Evolutionary conservation across 53 echinoderm and acorn worm genomes (phyloP).

Genomic region (Astropecten irregularis): DNA sequence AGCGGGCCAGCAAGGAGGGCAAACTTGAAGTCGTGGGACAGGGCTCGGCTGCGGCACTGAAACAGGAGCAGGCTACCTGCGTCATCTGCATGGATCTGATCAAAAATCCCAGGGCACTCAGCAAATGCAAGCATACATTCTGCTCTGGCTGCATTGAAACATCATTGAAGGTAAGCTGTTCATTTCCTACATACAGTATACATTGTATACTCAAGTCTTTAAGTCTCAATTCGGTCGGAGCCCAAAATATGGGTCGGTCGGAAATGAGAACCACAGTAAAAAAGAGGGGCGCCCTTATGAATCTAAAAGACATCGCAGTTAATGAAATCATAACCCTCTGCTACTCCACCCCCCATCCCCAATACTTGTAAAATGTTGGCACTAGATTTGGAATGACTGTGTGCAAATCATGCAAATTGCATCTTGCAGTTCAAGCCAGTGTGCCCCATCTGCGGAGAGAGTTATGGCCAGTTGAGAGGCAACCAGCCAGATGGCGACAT

Average conservation of each 20-base stretch:
- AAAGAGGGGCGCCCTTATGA: too few relatives aligned
- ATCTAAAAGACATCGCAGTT: too few relatives aligned
- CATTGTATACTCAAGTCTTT: too few relatives aligned
- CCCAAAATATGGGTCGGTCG: too few relatives aligned
- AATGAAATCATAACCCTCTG: too few relatives aligned
- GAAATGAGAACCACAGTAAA: too few relatives aligned
- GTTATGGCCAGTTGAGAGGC: slow-evolving; percentile 47
- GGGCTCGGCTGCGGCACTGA: not conserved
- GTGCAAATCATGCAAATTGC: too few relatives aligned
- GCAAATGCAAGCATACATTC: slow-evolving; percentile 59
- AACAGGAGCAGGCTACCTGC: slow-evolving; percentile 11
- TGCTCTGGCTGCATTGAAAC: slow-evolving; percentile 58
- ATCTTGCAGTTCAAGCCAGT: slow-evolving; percentile 49
- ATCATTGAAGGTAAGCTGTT: slow-evolving; percentile 45
- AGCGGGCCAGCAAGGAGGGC: not conserved
- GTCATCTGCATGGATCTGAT: slow-evolving; percentile 52
- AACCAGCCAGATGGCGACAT: slow-evolving; percentile 67
- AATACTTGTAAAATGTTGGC: too few relatives aligned
- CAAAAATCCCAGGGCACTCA: slow-evolving; percentile 46
- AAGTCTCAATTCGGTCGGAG: too few relatives aligned
- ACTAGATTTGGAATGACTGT: too few relatives aligned
- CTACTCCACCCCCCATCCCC: too few relatives aligned
- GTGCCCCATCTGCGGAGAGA: slow-evolving; percentile 62
- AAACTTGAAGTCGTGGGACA: not conserved
- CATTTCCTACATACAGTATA: too few relatives aligned